These are phyloP conservation scores for Doryteuthis pealeii DNA, from an alignment of 1,140 invertebrate genomes.

Conservation along the genomic window DNA sequence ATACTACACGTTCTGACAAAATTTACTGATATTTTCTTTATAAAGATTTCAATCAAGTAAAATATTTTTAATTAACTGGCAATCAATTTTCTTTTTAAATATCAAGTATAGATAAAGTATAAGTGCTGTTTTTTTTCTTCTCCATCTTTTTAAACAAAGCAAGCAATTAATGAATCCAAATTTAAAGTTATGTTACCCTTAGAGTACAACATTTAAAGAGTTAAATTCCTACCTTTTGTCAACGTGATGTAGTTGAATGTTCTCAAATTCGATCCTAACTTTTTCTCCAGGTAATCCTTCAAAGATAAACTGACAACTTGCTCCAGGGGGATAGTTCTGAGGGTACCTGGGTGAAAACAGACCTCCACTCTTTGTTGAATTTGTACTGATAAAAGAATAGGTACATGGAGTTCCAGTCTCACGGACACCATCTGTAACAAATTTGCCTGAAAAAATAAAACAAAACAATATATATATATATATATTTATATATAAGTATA, in stretches of 20 bases:
- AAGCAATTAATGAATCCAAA: no score
- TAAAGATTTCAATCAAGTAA: no score
- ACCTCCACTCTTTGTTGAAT: constrained; percentile 65
- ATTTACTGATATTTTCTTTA: no score
- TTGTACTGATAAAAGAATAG: constrained; percentile 33
- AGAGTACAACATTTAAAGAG: background rate
- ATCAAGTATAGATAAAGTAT: no score
- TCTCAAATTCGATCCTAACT: constrained; percentile 58
- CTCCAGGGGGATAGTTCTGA: constrained; percentile 78
- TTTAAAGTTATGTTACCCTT: no score
- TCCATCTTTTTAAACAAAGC: no score
- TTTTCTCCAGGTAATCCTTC: constrained; percentile 57
- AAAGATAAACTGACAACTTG: constrained; percentile 78
- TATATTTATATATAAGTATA: no score
- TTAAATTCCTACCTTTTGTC: constrained; percentile 4
- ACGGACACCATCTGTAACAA: constrained; percentile 23
- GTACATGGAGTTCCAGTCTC: constrained; percentile 30
- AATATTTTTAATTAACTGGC: no score
- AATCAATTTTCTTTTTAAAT: no score
- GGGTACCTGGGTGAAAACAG: constrained; percentile 84
- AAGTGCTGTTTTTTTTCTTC: no score
- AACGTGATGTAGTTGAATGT: constrained; percentile 38
- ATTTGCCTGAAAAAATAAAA: constrained; percentile 24
- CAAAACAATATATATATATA: no score
- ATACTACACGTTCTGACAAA: no score